Base-by-base conservation (phyloP, 2,113 vertebrate genomes). In the Puntigrus tetrazona region DNA sequence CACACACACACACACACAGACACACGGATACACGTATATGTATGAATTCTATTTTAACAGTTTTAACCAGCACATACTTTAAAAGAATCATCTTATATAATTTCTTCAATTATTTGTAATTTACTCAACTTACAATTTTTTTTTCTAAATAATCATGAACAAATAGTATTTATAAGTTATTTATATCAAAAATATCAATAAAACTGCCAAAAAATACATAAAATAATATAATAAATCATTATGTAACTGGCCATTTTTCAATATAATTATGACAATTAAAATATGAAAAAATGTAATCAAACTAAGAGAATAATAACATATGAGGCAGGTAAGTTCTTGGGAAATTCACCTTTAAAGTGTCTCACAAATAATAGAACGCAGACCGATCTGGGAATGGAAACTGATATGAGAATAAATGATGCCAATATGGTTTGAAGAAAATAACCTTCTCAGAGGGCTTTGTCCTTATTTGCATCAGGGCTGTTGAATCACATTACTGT, bases 401-500 rank as follows among this genome's bases (percentile, higher is more conserved):
- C 63, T 67, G 29, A 34, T 41, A 38, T n/a, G 36, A 70, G 20
- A 70, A 70, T 41, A 70, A 70, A 70, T 70, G 67, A 9, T 70
- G n/a, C n/a, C 38, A 25, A 41, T 45, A 45, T 16, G 38, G 31
- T 52, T 22, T 52, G 45, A 31, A 45, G 73, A 76, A n/a, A 52
- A 76, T 50, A 50, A 52, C 43, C 41, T 76, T 52, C 73, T 31
- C n/a, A 25, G 9, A 27, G 34, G 27, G 0, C 27, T 57, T 61
- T 78, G 18, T 77, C 36, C 76, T 78, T 61, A 67, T 87, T 63
- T 80, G 76, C 69, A 84, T 84, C 36, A 63, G 22, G 45, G 52
- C 52, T 50, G 41, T 43, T 78, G 27, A 72, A 63, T 52, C 29
- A 16, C 80, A 73, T 79, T 82, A 65, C 18, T 10, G 27, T 69